A percentile compares a stretch with the other conserved stretches of the same genome.
Evolutionary conservation across 1,140 invertebrate species (phyloP).

Genomic region (Orius insidiosus): DNA sequence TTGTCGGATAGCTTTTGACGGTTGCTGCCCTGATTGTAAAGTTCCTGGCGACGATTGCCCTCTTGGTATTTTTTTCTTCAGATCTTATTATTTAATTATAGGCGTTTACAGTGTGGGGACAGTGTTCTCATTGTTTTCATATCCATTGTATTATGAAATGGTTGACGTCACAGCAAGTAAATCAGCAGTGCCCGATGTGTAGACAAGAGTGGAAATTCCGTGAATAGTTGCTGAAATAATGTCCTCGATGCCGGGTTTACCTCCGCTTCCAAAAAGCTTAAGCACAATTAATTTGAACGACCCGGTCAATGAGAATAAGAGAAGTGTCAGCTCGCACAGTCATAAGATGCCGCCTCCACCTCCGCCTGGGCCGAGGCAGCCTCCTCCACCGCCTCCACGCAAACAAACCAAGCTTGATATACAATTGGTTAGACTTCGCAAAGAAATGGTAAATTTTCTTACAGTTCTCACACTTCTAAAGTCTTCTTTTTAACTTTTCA

Average conservation of each 20-base stretch:
- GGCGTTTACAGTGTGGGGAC: constrained; percentile 81
- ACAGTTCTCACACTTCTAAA: no score
- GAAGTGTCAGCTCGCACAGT: constrained; percentile 21
- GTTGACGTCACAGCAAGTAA: constrained; percentile 88
- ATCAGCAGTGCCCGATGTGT: constrained; percentile 97
- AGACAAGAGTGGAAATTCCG: constrained; percentile 98
- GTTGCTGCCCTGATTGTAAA: constrained; percentile 96
- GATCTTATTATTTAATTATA: no score
- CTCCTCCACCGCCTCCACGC: constrained; percentile 28
- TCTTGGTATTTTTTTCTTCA: no score
- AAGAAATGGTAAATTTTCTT: constrained; percentile 83
- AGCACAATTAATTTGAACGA: constrained; percentile 49
- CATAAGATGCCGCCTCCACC: constrained; percentile 24
- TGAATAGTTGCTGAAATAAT: constrained; percentile 33
- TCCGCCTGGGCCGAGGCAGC: constrained; percentile 13
- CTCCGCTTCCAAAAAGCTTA: constrained; percentile 66
- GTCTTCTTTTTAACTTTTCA: no score
- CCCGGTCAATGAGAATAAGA: constrained; percentile 22
- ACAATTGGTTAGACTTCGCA: constrained; percentile 57
- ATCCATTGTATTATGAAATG: constrained; percentile 99
- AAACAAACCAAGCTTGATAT: constrained; percentile 57
- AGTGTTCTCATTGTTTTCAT: constrained; percentile 98
- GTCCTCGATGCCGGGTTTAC: constrained; percentile 36
- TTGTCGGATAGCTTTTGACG: constrained; percentile 96
- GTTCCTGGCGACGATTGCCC: constrained; percentile 97